Conservation (phyloP, 2,888 invertebrate genomes). For the Melieria picta region DNA sequence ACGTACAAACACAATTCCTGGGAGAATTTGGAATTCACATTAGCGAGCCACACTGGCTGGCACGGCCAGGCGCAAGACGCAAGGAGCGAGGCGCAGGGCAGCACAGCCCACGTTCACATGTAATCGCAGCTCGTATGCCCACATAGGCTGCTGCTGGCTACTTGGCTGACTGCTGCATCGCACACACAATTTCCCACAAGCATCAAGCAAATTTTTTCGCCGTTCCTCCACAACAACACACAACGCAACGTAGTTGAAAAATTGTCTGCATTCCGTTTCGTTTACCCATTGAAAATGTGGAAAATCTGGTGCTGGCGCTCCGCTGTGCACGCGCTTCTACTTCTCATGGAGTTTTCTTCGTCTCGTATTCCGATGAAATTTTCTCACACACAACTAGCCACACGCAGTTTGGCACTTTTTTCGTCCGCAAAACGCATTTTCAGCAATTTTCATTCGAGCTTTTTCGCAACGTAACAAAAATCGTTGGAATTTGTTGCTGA, state of each 20-base stretch:
- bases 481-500: too few relatives aligned
- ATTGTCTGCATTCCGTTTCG: neutral
- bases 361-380: conserved; percentile 17
- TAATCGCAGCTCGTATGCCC: neutral
- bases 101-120: neutral
- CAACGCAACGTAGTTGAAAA: neutral
- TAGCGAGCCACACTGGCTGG: too few relatives aligned
- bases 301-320: neutral
- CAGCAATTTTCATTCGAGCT: too few relatives aligned
- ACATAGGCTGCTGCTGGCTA: neutral
- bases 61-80: too few relatives aligned
- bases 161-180: neutral
- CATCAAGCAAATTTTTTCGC: too few relatives aligned
- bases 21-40: too few relatives aligned
- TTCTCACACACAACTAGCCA: conserved; percentile 16
- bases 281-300: conserved; percentile 7
- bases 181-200: conserved; percentile 3
- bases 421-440: neutral
- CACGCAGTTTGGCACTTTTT: conserved; percentile 18
- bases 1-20: too few relatives aligned
- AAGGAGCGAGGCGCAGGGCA: too few relatives aligned
- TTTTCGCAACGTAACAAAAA: too few relatives aligned
- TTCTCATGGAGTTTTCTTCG: conserved; percentile 20
- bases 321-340: conserved; percentile 3
- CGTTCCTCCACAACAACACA: too few relatives aligned